phyloP scores from a whole-genome alignment of 2,113 vertebrate species.

The Brevimyrus niger region DNA sequence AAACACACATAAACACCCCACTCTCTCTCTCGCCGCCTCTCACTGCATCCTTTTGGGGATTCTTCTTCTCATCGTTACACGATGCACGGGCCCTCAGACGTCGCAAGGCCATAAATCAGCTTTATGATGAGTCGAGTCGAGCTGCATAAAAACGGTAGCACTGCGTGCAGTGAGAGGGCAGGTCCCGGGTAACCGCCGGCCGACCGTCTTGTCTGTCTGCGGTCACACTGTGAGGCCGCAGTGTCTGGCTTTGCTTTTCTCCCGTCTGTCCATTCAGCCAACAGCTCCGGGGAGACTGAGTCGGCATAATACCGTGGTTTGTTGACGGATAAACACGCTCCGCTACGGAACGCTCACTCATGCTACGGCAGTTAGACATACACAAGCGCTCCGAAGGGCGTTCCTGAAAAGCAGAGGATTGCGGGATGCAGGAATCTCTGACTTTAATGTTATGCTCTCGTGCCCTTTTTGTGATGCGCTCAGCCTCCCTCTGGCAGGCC shows the following conservation, averaged over 20 bases:
- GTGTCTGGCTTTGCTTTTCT: conserved; percentile 34
- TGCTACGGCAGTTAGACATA: conserved; percentile 15
- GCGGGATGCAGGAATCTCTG: conserved; percentile 39
- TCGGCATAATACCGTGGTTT: background rate
- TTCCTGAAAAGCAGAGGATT: conserved; percentile 8
- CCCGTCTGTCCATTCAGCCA: background rate
- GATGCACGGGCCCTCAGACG: conserved; percentile 36
- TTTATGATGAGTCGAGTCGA: conserved; percentile 56
- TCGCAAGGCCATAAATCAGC: conserved; percentile 57
- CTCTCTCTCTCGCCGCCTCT: background rate
- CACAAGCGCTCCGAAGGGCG: conserved; percentile 38
- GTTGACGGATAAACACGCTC: background rate
- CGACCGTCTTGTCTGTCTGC: conserved; percentile 40
- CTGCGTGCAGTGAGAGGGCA: conserved; percentile 46
- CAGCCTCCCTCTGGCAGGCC: conserved; percentile 23
- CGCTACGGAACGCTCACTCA: background rate
- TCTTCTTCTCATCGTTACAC: background rate
- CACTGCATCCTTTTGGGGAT: background rate
- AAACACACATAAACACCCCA: background rate
- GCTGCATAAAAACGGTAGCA: conserved; percentile 54
- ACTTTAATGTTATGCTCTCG: conserved; percentile 60
- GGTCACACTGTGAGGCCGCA: conserved; percentile 55
- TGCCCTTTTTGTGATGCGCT: conserved; percentile 33
- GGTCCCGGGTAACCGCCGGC: conserved; percentile 60
- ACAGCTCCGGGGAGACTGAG: background rate